phyloP scores from a whole-genome alignment of 2,888 invertebrate genomes.

The Melinaea menophilus region DNA sequence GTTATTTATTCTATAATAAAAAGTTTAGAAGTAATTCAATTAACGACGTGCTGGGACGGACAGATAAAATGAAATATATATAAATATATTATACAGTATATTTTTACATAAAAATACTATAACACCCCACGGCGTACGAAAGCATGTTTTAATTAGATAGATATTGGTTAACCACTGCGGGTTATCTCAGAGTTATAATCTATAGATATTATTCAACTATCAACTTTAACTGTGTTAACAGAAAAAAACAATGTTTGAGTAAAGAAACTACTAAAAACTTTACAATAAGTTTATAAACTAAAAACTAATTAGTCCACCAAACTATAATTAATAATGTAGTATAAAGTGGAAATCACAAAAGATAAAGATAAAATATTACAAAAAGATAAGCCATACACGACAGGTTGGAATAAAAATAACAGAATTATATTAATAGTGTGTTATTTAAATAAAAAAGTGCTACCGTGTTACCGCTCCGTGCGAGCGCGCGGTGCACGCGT shows the following conservation, averaged over 20 bases:
- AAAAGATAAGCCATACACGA: neutral
- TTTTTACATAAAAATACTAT: neutral
- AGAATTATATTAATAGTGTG: neutral
- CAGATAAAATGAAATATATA: neutral
- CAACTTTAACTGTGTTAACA: too few relatives aligned
- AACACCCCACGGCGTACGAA: neutral
- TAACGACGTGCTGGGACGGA: neutral
- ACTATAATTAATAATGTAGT: too few relatives aligned
- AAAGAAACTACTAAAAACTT: too few relatives aligned
- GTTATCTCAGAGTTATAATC: neutral
- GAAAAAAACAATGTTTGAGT: too few relatives aligned
- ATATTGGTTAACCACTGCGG: neutral
- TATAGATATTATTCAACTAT: too few relatives aligned
- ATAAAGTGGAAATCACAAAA: neutral
- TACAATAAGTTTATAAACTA: too few relatives aligned
- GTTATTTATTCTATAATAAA: too few relatives aligned
- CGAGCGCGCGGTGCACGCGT: constrained; percentile 19
- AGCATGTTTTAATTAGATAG: neutral
- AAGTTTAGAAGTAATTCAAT: constrained; percentile 1
- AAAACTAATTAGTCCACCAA: too few relatives aligned
- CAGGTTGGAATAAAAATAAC: neutral
- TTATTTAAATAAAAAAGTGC: constrained; percentile 14
- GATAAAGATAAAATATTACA: neutral
- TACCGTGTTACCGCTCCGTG: constrained; percentile 28
- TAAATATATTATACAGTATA: neutral